Base-by-base conservation (phyloP, 35 echinoderm and acorn worm genomes). In the Holothuria glaberrima region DNA sequence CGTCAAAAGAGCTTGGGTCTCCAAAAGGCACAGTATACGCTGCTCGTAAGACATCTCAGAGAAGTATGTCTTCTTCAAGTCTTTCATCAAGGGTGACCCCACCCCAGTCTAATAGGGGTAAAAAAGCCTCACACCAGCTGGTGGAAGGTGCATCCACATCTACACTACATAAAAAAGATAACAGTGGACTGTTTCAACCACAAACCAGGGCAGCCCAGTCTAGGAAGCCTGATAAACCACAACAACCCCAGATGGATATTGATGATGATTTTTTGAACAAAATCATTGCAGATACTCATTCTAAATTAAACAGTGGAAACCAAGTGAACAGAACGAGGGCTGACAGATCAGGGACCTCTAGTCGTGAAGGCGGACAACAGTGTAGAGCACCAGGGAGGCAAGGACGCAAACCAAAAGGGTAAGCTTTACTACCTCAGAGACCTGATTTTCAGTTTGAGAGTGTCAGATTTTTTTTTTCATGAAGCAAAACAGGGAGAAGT, bases 21-120 rank as follows among this genome's bases (percentile, higher is more conserved):
- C 6, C 74, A 78, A 54, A 48, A 21, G 24, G 24, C 35, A 52
- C 38, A 48, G 41, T 24, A 48, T 6, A n/a, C n/a, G 50, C 74
- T 78, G 74, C 74, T 29, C 74, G 50, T n/a, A 78, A 28, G 29
- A 78, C 35, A 25, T 78, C 36, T 48, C 36, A 78, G 14, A 78
- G 38, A 14, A 78, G 22, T 12, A 48, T 78, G 50, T 78, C 74
- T 5, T 52, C 41, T 14, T 48, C 74, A 50, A 78, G 33, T 78
- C 50, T 78, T 5, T 78, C 74, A 9, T 22, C 36, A 0, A 78
- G 44, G 20, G 74, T 78, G 6, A 78, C 74, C 21, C 74, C n/a
- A 12, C 74, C 44, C 10, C 36, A 48, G 14, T 78, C 74, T 48
- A 48, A 38, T 0, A 78, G 21, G 2, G 74, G 9, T 48, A 21